Base-by-base conservation (phyloP, 2,113 vertebrate species). In the Vicugna pacos region DNA sequence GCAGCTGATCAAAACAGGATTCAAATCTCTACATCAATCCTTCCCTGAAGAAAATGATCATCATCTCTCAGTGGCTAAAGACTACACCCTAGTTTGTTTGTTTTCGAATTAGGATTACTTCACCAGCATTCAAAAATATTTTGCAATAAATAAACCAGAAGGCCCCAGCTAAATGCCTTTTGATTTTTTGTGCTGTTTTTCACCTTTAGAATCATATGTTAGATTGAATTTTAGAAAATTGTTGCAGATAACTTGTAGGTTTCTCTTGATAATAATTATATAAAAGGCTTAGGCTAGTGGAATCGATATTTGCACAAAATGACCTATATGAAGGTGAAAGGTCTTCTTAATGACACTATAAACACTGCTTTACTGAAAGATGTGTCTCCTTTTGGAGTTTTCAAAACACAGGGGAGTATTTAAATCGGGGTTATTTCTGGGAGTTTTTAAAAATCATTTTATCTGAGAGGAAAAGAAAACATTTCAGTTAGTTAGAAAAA, bases 381-480 rank as follows among this genome's bases (percentile, higher is more conserved):
- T 64, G n/a, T 62, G 20, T 19, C 20, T 84, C 10, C 10, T 87
- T 69, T 80, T 54, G 24, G 17, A 80, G 17, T 85, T 96, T 92
- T 82, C 24, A 94, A 79, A 60, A 54, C 0, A 62, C 0, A 62
- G 32, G 5, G 35, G 87, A 73, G 5, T 72, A 70, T 65, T 62
- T 84, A 88, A 76, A 91, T 35, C 46, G 91, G n/a, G 67, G 24
- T 28, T 93, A 90, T 56, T 73, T 67, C 30, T 32, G 0, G 15
- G 32, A 87, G 28, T 75, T 96, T 97, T 81, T 56, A 73, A 94
- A 97, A 92, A 9, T 4, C 35, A 67, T 12, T 86, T 91, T 89
- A 89, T 77, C 6, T 2, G 91, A 3, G 91, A 3, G 80, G 4
- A 15, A 88, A 65, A 65, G 89, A 60, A 22, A 16, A 32, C 2